Evolutionary conservation across 2,113 vertebrate species (phyloP).

Genomic region (Verasper variegatus): DNA sequence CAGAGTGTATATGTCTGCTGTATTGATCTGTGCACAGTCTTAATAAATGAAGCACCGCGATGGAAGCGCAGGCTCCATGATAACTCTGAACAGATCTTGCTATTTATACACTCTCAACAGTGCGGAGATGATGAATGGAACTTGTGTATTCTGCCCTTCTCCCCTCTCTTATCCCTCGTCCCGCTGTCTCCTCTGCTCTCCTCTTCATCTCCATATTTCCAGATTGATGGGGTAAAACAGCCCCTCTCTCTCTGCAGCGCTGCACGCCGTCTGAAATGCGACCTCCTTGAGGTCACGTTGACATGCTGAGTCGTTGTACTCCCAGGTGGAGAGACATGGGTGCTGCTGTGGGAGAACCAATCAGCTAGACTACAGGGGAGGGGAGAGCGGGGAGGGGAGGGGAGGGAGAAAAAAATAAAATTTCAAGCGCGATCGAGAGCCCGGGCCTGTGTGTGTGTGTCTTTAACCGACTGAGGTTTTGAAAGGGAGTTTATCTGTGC

Average conservation of each 20-base stretch:
- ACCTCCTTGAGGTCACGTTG: conserved; percentile 68
- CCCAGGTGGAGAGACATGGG: conserved; percentile 69
- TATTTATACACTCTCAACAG: conserved; percentile 65
- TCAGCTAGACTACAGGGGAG: conserved; percentile 47
- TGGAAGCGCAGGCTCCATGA: conserved; percentile 69
- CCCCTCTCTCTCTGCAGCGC: conserved; percentile 3
- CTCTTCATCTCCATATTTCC: background rate
- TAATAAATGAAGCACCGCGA: conserved; percentile 80
- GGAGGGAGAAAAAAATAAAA: conserved; percentile 23
- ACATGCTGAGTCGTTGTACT: conserved; percentile 70
- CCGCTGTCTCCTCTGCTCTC: background rate
- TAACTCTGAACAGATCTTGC: conserved; percentile 62
- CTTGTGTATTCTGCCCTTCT: conserved; percentile 25
- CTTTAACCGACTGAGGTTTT: conserved; percentile 59
- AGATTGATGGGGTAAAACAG: conserved; percentile 51
- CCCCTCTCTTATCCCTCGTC: background rate
- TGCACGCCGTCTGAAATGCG: conserved; percentile 36
- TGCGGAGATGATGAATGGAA: conserved; percentile 72
- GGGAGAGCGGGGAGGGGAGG: background rate
- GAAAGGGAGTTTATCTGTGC: conserved; percentile 67
- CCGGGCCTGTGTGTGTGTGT: conserved; percentile 11
- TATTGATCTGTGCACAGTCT: conserved; percentile 77
- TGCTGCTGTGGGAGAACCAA: conserved; percentile 59
- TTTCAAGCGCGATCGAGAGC: background rate
- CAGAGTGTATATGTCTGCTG: conserved; percentile 73